phyloP scores from a whole-genome alignment of 2,113 vertebrate genomes.

The Myotis davidii region DNA sequence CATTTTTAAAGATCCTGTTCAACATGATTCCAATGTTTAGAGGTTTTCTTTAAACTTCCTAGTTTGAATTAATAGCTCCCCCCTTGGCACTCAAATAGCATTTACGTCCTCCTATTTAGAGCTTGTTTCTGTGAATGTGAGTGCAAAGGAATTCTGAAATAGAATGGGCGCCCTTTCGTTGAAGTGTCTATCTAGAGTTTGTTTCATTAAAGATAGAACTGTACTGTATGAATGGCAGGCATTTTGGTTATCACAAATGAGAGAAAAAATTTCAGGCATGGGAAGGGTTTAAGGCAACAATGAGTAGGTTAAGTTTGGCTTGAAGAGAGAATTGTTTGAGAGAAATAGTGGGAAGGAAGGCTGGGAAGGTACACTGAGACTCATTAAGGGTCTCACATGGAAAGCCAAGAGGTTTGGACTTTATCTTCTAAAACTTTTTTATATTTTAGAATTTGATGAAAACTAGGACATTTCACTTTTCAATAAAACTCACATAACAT shows the following conservation, averaged over 20 bases:
- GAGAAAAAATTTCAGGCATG: background rate
- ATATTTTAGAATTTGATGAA: slow-evolving; percentile 16
- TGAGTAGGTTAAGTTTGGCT: background rate
- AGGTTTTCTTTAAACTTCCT: background rate
- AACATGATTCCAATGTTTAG: background rate
- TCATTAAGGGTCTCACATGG: background rate
- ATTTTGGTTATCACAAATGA: background rate
- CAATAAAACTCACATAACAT: background rate
- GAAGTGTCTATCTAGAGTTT: background rate
- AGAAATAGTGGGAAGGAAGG: background rate
- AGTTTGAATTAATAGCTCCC: background rate
- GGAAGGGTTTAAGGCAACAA: background rate
- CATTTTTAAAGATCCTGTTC: background rate
- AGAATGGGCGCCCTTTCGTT: background rate
- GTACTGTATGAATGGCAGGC: background rate
- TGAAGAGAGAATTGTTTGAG: background rate
- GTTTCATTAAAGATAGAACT: slow-evolving; percentile 11
- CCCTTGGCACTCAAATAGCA: background rate
- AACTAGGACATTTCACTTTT: background rate
- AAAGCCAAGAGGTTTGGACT: background rate
- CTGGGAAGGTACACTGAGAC: background rate
- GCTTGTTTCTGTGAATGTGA: slow-evolving; percentile 20
- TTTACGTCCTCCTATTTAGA: background rate
- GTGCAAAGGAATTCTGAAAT: background rate
- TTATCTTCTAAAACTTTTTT: background rate